Percentiles rank a stretch among this genome's conserved stretches.
Conservation (phyloP, 2,113 vertebrate genomes). For the Nerophis lumbriciformis region DNA sequence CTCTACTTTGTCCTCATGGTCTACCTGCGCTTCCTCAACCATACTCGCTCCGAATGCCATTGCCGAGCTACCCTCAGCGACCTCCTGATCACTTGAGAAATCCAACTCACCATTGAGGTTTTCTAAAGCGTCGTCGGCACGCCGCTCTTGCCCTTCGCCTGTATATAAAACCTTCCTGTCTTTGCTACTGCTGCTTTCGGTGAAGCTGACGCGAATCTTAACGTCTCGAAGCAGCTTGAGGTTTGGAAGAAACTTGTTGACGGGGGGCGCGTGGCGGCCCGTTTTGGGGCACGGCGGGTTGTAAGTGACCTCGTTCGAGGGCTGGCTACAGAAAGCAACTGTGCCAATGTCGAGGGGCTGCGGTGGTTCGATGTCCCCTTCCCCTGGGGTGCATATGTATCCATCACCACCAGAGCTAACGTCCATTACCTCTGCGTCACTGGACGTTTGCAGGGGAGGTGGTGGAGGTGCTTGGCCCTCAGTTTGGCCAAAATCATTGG, state of each 20-base stretch:
- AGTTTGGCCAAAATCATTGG: conserved; percentile 80
- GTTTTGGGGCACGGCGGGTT: conserved; percentile 86
- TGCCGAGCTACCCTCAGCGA: conserved; percentile 61
- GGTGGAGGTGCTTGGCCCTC: conserved; percentile 92
- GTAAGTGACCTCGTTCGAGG: conserved; percentile 73
- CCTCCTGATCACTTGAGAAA: conserved; percentile 71
- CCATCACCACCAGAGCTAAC: conserved; percentile 99
- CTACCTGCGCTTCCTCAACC: conserved; percentile 80
- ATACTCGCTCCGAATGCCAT: conserved; percentile 63
- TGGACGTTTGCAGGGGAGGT: conserved; percentile 99
- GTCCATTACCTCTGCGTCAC: conserved; percentile 99
- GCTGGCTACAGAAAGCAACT: conserved; percentile 80
- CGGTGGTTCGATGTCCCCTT: conserved; percentile 71
- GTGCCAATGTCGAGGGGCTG: conserved; percentile 86
- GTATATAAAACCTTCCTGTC: conserved; percentile 96
- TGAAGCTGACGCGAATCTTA: conserved; percentile 94
- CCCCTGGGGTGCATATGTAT: too few relatives aligned
- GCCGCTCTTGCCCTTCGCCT: conserved; percentile 78
- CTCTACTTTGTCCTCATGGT: conserved; percentile 95
- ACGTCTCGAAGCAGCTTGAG: conserved; percentile 95
- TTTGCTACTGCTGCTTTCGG: conserved; percentile 90
- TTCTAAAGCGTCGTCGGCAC: conserved; percentile 69
- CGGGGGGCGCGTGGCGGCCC: conserved; percentile 88
- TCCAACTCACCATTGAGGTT: conserved; percentile 84
- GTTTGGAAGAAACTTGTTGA: conserved; percentile 90